Evolutionary conservation across 2,888 invertebrate species (phyloP).

Genomic region (Ramazzottius varieornatus): DNA sequence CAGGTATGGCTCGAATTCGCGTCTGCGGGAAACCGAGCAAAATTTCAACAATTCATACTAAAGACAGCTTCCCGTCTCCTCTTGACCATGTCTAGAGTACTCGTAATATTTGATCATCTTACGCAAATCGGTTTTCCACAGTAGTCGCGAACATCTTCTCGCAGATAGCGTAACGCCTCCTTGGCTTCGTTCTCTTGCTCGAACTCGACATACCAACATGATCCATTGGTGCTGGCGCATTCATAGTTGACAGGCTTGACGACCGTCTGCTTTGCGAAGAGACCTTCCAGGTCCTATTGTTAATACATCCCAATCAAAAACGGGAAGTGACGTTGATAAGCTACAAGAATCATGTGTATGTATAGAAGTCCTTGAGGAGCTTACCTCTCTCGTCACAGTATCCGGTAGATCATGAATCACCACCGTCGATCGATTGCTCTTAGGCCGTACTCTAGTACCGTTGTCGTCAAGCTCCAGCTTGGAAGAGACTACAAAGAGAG

Average conservation of each 20-base stretch:
- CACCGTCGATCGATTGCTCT: background rate
- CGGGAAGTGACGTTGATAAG: too few species aligned
- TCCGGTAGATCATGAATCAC: background rate
- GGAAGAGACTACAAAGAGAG: background rate
- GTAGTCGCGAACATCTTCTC: background rate
- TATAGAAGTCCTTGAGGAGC: too few species aligned
- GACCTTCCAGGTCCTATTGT: background rate
- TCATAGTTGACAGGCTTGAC: background rate
- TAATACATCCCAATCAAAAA: too few species aligned
- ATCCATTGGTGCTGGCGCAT: background rate
- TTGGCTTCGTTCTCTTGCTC: background rate
- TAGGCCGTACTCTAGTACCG: background rate
- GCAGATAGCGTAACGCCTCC: background rate
- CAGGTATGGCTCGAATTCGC: slow-evolving; percentile 1
- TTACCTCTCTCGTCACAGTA: background rate
- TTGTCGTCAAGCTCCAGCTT: background rate
- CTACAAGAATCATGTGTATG: too few species aligned
- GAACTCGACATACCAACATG: slow-evolving; percentile 1
- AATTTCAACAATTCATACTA: background rate
- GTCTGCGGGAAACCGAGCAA: background rate
- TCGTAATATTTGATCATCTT: background rate
- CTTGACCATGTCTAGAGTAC: background rate
- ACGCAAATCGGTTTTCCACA: background rate
- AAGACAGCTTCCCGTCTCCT: too few species aligned
- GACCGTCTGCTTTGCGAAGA: background rate